Evolutionary conservation across 2,888 invertebrate genomes (phyloP), one percentile per base, ranked within the genome.

Genomic region (Alviniconcha strummeri): DNA sequence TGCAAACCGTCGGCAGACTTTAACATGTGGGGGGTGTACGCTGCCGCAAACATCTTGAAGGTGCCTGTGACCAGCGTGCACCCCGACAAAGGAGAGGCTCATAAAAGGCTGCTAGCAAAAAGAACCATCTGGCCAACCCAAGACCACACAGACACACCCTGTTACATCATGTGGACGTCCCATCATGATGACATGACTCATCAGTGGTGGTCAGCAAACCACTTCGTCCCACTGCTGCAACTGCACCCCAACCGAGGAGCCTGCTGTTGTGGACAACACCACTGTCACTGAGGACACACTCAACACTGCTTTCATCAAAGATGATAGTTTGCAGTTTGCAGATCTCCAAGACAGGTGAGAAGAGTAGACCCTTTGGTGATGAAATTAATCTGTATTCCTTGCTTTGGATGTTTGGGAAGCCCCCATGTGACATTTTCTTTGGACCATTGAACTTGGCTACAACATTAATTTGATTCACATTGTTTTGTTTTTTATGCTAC

Each of bases 11-110:
- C 11, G 15, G n/a, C 9, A 69, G 17, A 8, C 17, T 11, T 69
- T 17, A 69, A 69, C n/a, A 69, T 69, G 69, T 69, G 69, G 69
- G 69, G 17, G 5, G 17, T 69, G 17, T 69, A 69, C 69, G 69
- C 69, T 69, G 13, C 69, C n/a, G 69, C 69, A 69, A 69, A 69
- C 15, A 69, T 69, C 69, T n/a, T 69, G 69, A 69, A 69, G 13
- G 17, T 5, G 13, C 69, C 69, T 13, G 15, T 69, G 5, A 13
- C 5, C 17, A 17, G 17, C 15, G 69, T 69, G 5, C 15, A 69
- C 15, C 69, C 69, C 7, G 69, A 69, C 69, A 69, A n/a, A 69
- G 69, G 69, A 17, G 69, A 69, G n/a, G 17, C 5, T 17, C 5
- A 13, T 5, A 69, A 69, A 69, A 11, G n/a, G 69, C 9, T 13